Conservation (phyloP, 2,797 vertebrate genomes). For the Anguilla anguilla region DNA sequence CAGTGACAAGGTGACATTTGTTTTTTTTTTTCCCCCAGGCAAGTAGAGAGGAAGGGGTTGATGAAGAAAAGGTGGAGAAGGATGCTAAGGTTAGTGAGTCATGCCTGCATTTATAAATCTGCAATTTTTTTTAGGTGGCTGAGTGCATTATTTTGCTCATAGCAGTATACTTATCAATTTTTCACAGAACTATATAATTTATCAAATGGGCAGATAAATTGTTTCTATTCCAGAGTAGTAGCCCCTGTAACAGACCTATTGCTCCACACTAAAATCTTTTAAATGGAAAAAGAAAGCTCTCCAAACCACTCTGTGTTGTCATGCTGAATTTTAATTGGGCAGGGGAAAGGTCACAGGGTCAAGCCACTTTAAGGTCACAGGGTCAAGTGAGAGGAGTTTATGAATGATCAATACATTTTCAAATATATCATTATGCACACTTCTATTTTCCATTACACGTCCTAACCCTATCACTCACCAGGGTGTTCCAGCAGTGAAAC, state of each 20-base stretch:
- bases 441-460: background rate
- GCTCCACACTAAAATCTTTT: background rate
- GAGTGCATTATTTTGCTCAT: background rate
- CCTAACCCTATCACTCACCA: background rate
- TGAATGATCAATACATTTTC: background rate
- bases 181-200: background rate
- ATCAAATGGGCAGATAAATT: background rate
- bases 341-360: background rate
- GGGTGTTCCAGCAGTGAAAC: background rate
- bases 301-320: background rate
- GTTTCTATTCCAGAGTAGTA: background rate
- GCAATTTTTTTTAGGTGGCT: background rate
- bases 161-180: background rate
- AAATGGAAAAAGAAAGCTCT: background rate
- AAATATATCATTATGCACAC: background rate
- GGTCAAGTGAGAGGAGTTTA: background rate
- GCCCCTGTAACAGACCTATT: background rate
- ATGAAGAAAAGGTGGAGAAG: conserved; percentile 79
- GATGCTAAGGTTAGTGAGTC: conserved; percentile 86
- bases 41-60: conserved; percentile 75
- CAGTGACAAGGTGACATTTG: conserved; percentile 35
- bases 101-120: background rate
- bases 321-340: background rate
- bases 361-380: background rate
- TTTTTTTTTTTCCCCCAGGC: conserved; percentile 64